Conservation (phyloP, 2,888 invertebrate genomes). For the Oscheius sp. region DNA sequence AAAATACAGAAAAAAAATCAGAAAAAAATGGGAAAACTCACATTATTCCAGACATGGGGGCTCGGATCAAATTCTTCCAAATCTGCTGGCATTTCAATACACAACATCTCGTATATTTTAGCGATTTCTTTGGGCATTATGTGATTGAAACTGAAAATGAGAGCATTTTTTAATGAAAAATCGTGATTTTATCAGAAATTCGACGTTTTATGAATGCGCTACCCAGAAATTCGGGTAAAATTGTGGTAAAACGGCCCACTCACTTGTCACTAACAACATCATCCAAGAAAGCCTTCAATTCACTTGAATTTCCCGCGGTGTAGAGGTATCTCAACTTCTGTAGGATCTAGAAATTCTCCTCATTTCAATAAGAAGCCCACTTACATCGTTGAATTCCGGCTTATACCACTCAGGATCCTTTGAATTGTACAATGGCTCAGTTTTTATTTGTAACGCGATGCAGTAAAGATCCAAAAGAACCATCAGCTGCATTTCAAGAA, state of each 20-base stretch:
- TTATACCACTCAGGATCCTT: neutral
- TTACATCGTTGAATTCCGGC: slow-evolving; percentile 6
- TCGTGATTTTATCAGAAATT: too few relatives aligned
- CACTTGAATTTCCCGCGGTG: slow-evolving; percentile 37
- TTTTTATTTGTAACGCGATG: neutral
- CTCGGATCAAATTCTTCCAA: slow-evolving; percentile 46
- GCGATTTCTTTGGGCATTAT: slow-evolving; percentile 45
- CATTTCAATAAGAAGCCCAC: too few relatives aligned
- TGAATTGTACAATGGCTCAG: neutral
- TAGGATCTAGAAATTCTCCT: slow-evolving; percentile 15
- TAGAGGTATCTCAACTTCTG: slow-evolving; percentile 47
- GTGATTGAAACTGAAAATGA: slow-evolving; percentile 41
- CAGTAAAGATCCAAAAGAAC: neutral
- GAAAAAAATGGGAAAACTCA: neutral
- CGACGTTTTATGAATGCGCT: too few relatives aligned
- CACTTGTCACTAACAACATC: slow-evolving; percentile 48
- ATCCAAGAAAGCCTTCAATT: slow-evolving; percentile 43
- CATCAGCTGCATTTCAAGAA: slow-evolving; percentile 27
- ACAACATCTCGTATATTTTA: slow-evolving; percentile 55
- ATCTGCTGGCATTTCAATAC: slow-evolving; percentile 50
- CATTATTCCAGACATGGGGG: slow-evolving; percentile 20
- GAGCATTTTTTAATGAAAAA: too few relatives aligned
- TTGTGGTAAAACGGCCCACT: too few relatives aligned
- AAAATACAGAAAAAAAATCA: neutral
- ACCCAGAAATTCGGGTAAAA: too few relatives aligned